A percentile compares a stretch with the other conserved stretches of the same genome.
These are phyloP conservation scores for Perca flavescens DNA, from an alignment of 2,113 vertebrate species.

Conservation along the genomic window DNA sequence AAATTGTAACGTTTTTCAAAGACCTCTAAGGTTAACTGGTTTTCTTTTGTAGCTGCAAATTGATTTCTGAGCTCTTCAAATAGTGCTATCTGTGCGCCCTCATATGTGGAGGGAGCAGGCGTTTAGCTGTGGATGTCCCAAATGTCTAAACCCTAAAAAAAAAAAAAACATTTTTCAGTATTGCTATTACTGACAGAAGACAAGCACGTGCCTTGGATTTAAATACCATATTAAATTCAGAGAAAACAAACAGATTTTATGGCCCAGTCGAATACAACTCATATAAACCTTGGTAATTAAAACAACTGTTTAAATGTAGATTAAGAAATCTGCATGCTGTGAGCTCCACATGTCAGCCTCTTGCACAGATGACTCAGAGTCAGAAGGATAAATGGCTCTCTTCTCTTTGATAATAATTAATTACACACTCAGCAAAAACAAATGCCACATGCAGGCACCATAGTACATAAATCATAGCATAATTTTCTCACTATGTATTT, in stretches of 20 bases:
- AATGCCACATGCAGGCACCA: conserved; percentile 13
- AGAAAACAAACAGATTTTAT: conserved; percentile 46
- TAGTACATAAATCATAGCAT: conserved; percentile 1
- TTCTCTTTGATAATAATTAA: conserved; percentile 63
- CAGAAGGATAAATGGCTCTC: conserved; percentile 49
- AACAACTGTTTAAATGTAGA: conserved; percentile 31
- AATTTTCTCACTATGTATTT: not conserved
- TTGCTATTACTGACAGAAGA: conserved; percentile 23
- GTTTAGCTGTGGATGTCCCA: conserved; percentile 32
- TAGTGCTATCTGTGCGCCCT: not conserved
- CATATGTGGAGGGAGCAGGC: not conserved
- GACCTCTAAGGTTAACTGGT: conserved; percentile 64
- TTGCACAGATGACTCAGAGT: conserved; percentile 53
- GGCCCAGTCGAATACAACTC: conserved; percentile 1
- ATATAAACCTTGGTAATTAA: conserved; percentile 19
- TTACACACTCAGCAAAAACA: conserved; percentile 56
- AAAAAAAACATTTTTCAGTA: conserved; percentile 30
- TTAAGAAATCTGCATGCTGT: conserved; percentile 31
- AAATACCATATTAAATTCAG: conserved; percentile 27
- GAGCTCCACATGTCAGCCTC: conserved; percentile 34
- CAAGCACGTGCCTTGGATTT: conserved; percentile 41
- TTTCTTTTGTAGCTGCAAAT: conserved; percentile 42
- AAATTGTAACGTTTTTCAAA: conserved; percentile 50
- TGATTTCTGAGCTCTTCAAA: conserved; percentile 41
- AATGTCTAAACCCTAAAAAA: conserved; percentile 42